Evolutionary conservation across 2,113 vertebrate genomes (phyloP).

Genomic region (Chiloscyllium plagiosum): DNA sequence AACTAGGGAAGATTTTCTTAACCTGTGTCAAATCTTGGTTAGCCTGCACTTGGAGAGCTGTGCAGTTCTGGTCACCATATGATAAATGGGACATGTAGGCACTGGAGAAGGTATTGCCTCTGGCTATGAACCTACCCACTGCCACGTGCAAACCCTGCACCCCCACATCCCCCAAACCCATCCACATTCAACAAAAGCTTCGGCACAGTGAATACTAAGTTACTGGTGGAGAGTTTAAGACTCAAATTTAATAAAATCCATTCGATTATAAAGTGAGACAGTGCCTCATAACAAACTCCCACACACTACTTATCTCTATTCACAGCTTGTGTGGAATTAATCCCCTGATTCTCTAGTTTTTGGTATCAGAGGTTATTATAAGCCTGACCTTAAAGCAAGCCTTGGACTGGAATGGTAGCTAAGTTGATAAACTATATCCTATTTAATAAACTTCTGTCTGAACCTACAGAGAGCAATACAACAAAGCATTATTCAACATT

Average conservation of each 20-base stretch:
- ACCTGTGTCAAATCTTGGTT: no score
- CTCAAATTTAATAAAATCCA: neutral
- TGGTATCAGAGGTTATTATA: neutral
- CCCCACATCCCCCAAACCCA: no score
- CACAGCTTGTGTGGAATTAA: neutral
- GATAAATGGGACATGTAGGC: no score
- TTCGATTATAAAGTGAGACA: neutral
- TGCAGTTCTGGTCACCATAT: no score
- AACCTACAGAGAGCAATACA: neutral
- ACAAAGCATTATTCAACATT: slow-evolving; percentile 1
- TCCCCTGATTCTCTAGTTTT: neutral
- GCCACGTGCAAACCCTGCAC: neutral
- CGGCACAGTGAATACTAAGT: neutral
- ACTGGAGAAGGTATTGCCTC: neutral
- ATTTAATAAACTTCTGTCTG: neutral
- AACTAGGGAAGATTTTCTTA: no score
- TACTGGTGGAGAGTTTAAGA: neutral
- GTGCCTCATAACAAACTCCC: neutral
- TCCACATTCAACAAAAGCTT: neutral
- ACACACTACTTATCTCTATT: neutral
- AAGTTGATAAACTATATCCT: neutral
- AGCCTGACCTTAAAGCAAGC: neutral
- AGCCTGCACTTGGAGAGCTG: no score
- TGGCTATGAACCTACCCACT: neutral
- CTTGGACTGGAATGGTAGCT: neutral